Percentiles rank a stretch among this genome's conserved stretches.
phyloP scores from a whole-genome alignment of 2,797 vertebrate species.

The Otolemur crassicaudatus region DNA sequence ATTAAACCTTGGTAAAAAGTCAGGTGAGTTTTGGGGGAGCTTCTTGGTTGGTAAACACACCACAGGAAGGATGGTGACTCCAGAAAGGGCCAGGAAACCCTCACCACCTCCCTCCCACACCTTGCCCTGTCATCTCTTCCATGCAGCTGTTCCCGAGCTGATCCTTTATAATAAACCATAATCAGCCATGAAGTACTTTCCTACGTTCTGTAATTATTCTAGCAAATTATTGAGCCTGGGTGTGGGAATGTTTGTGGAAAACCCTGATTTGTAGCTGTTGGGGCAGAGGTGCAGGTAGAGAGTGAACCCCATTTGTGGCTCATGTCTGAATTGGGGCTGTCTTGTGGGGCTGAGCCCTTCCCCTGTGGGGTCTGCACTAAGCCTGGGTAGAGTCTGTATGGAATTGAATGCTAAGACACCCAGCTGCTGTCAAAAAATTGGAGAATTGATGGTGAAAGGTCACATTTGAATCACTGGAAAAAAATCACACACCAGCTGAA shows the following conservation, averaged over 20 bases:
- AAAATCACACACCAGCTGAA: background rate
- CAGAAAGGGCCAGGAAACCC: background rate
- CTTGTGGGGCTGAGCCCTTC: background rate
- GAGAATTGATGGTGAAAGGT: background rate
- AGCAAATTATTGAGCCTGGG: background rate
- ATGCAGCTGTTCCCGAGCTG: background rate
- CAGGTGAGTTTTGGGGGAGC: background rate
- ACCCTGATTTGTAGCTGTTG: background rate
- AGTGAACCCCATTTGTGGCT: background rate
- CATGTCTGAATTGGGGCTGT: background rate
- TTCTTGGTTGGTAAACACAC: background rate
- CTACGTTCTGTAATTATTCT: background rate
- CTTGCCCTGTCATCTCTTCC: background rate
- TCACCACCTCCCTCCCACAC: no score
- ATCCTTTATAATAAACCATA: background rate
- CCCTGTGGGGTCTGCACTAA: background rate
- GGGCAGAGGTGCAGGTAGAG: background rate
- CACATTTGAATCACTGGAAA: background rate
- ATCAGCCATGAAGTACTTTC: background rate
- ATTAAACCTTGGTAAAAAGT: background rate
- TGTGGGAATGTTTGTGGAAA: background rate
- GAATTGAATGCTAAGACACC: background rate
- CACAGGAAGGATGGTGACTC: fast-evolving
- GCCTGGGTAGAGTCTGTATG: background rate
- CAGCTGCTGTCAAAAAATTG: background rate